Evolutionary conservation across 2,113 vertebrate species (phyloP).

Genomic region (Brienomyrus brachyistius): DNA sequence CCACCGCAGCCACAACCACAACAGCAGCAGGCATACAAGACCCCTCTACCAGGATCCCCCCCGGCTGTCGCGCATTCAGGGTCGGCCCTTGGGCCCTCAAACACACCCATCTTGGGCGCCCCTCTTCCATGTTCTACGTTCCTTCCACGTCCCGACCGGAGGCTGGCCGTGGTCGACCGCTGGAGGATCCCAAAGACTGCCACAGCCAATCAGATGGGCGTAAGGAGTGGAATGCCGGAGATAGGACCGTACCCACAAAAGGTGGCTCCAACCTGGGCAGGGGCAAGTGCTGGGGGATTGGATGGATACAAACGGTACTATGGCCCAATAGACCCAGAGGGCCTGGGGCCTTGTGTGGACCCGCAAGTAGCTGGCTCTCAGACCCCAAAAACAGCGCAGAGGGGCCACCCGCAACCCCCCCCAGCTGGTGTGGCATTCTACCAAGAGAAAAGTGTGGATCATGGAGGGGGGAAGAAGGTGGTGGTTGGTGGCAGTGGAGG

Average conservation of each 20-base stretch:
- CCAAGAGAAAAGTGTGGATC: conserved; percentile 65
- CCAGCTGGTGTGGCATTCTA: conserved; percentile 65
- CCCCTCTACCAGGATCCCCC: conserved; percentile 65
- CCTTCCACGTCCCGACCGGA: conserved; percentile 73
- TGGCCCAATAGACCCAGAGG: conserved; percentile 85
- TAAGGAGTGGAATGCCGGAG: conserved; percentile 55
- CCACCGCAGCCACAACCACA: conserved; percentile 50
- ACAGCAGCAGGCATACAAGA: conserved; percentile 60
- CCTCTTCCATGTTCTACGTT: conserved; percentile 76
- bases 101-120: conserved; percentile 62
- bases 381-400: conserved; percentile 67
- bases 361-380: conserved; percentile 64
- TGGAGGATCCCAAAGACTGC: conserved; percentile 76
- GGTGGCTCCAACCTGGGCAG: conserved; percentile 58
- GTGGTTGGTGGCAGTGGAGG: conserved; percentile 59
- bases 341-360: conserved; percentile 72
- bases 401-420: conserved; percentile 63
- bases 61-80: conserved; percentile 67
- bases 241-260: conserved; percentile 62
- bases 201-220: conserved; percentile 64
- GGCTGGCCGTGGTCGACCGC: conserved; percentile 73
- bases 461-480: conserved; percentile 67
- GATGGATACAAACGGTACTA: conserved; percentile 87
- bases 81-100: conserved; percentile 65
- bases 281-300: conserved; percentile 58